Percentiles rank a stretch among this genome's conserved stretches.
phyloP scores from a whole-genome alignment of 1,140 invertebrate genomes.

The Triops cancriformis region DNA sequence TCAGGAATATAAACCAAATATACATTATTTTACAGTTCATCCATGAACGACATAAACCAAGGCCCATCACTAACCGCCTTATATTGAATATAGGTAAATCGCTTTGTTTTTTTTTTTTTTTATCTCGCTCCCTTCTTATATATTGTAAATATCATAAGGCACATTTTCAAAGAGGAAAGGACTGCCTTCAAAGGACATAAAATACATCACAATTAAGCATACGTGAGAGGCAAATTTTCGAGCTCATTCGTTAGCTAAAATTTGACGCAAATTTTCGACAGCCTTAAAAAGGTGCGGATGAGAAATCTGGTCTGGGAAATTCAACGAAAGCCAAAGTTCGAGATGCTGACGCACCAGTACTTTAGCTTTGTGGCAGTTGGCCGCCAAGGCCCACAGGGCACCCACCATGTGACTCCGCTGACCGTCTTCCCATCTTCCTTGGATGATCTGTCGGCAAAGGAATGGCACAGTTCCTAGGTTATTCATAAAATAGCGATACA shows the following conservation, averaged over 20 bases:
- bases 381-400: neutral
- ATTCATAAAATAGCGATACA: neutral
- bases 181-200: too few species aligned
- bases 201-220: too few species aligned
- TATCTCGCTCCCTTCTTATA: too few species aligned
- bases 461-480: neutral
- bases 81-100: neutral
- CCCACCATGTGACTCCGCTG: neutral
- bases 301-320: neutral
- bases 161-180: too few species aligned
- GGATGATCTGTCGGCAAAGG: neutral
- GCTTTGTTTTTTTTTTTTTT: too few species aligned
- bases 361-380: neutral
- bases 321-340: neutral
- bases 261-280: neutral
- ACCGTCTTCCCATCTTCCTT: neutral
- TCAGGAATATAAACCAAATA: conserved; percentile 11
- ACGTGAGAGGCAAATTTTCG: neutral
- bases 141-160: too few species aligned
- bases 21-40: neutral
- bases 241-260: neutral
- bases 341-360: neutral
- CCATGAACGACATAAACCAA: neutral
- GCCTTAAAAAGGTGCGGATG: neutral
- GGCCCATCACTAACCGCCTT: neutral